Conservation (phyloP, 2,888 invertebrate species). For the Bombylius major region DNA sequence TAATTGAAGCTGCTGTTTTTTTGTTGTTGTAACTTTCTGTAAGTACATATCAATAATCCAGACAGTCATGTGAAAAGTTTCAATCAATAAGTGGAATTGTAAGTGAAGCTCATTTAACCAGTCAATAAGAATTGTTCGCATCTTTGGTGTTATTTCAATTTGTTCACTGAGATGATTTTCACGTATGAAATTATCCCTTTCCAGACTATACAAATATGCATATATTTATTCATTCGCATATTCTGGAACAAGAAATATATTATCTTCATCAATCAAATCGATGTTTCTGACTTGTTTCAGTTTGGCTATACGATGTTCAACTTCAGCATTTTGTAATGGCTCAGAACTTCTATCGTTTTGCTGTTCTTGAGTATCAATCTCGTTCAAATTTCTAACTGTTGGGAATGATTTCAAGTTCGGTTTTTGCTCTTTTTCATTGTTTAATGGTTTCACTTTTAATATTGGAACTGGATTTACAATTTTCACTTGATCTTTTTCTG, state of each 20-base stretch:
- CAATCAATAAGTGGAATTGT: constrained; percentile 71
- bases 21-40: constrained; percentile 46
- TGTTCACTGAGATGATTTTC: constrained; percentile 55
- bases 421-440: too few species aligned
- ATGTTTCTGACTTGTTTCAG: constrained; percentile 40
- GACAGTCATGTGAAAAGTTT: too few species aligned
- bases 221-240: constrained; percentile 90
- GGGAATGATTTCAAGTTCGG: too few species aligned
- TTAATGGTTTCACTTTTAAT: too few species aligned
- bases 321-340: constrained; percentile 27
- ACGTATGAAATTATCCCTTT: constrained; percentile 52
- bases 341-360: constrained; percentile 28
- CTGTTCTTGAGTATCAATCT: too few species aligned
- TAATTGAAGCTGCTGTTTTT: constrained; percentile 63
- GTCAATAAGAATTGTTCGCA: constrained; percentile 81
- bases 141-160: constrained; percentile 41
- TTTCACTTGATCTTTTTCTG: constrained; percentile 15
- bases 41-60: constrained; percentile 86
- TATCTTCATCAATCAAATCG: constrained; percentile 58
- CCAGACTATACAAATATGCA: constrained; percentile 62
- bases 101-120: constrained; percentile 89
- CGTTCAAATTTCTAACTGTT: too few species aligned
- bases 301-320: too few species aligned
- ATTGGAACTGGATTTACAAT: too few species aligned
- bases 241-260: constrained; percentile 66